These are phyloP conservation scores for Micrasema longulum DNA, from an alignment of 1,140 invertebrate genomes.

Conservation along the genomic window DNA sequence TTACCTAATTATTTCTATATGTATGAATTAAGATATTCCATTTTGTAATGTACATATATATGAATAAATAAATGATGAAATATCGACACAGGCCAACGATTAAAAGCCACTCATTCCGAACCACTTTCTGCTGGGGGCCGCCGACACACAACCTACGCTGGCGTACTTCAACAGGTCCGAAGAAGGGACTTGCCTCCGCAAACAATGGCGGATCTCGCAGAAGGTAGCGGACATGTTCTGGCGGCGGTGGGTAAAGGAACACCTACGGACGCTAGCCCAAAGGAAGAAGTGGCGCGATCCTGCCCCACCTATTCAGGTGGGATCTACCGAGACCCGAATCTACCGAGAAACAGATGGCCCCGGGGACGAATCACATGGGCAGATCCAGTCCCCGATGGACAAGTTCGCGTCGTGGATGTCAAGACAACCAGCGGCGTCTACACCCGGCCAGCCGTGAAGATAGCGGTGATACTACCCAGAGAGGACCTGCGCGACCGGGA, in stretches of 20 bases:
- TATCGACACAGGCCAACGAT: constrained; percentile 54
- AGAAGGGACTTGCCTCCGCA: not conserved
- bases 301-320: not conserved
- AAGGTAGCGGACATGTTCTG: constrained; percentile 55
- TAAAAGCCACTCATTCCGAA: constrained; percentile 55
- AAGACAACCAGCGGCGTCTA: constrained; percentile 14
- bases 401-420: constrained; percentile 2
- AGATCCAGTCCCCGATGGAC: constrained; percentile 12
- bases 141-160: constrained; percentile 52
- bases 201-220: constrained; percentile 42
- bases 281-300: constrained; percentile 37
- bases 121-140: constrained; percentile 16
- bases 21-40: too few species aligned
- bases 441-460: not conserved
- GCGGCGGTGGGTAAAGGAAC: constrained; percentile 54
- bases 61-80: too few species aligned
- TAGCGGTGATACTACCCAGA: not conserved
- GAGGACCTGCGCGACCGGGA: too few species aligned
- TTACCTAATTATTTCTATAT: too few species aligned
- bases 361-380: constrained; percentile 20
- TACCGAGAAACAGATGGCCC: constrained; percentile 45
- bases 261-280: constrained; percentile 46
- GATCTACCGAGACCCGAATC: constrained; percentile 31
- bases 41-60: too few species aligned
- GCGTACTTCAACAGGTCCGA: not conserved